A percentile compares a stretch with the other conserved stretches of the same genome.
Conservation (phyloP, 2,797 vertebrate genomes). For the Dendrocincla tyrannina region DNA sequence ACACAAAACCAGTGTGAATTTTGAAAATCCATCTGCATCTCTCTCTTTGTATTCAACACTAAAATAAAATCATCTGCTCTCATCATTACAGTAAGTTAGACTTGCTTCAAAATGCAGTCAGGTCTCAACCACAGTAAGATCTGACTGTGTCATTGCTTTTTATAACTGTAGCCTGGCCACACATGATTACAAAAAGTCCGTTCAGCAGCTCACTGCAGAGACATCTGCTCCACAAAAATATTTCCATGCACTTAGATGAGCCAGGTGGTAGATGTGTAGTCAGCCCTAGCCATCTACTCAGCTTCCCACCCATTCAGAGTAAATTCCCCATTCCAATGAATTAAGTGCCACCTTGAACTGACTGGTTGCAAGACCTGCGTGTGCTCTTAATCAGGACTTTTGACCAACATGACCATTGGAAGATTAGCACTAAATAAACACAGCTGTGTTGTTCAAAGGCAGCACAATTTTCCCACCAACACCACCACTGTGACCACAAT, state of each 20-base stretch:
- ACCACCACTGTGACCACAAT: rapidly evolving
- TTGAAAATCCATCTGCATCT: not conserved
- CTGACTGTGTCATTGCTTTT: not conserved
- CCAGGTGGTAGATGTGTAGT: not conserved
- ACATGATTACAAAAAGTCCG: not conserved
- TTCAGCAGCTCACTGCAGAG: not conserved
- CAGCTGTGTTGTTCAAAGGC: not conserved
- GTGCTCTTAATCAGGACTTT: not conserved
- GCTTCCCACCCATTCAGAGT: not conserved
- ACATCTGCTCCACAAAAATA: not conserved
- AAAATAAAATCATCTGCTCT: not conserved
- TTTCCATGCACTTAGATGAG: not conserved
- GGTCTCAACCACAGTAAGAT: not conserved
- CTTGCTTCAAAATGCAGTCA: not conserved
- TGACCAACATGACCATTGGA: not conserved
- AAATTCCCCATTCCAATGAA: not conserved
- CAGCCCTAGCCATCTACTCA: not conserved
- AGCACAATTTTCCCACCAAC: no score
- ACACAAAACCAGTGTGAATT: not conserved
- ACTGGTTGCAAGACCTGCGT: not conserved
- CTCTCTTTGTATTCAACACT: not conserved
- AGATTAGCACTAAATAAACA: not conserved
- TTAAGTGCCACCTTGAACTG: not conserved
- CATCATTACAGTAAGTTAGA: not conserved
- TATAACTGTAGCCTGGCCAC: not conserved